Base-by-base conservation (phyloP, 30 jellyfish, hydroid and myxozoan species). In the Calvadosia cruxmelitensis region DNA sequence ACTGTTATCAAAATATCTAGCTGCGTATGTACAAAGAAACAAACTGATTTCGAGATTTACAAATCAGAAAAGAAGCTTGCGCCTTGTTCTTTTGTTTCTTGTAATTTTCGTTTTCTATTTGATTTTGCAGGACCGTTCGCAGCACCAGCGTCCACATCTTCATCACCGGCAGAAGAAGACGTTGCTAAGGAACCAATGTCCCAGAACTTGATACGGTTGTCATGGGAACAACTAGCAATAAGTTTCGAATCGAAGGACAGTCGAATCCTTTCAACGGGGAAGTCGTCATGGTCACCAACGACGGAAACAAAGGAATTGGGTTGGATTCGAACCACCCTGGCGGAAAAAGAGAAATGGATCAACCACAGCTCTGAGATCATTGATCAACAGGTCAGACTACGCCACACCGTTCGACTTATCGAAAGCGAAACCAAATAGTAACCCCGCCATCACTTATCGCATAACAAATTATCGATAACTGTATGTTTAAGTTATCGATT, bases 131-230 rank as follows among this genome's bases (percentile, higher is more conserved):
- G n/a, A n/a, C n/a, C n/a, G n/a, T n/a, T n/a, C n/a, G n/a, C n/a
- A n/a, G n/a, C n/a, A n/a, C n/a, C n/a, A n/a, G n/a, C n/a, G n/a
- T n/a, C n/a, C n/a, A n/a, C n/a, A n/a, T n/a, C n/a, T n/a, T n/a
- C n/a, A n/a, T n/a, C n/a, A n/a, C n/a, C n/a, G n/a, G n/a, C n/a
- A n/a, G n/a, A n/a, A n/a, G n/a, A n/a, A n/a, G n/a, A n/a, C n/a
- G n/a, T n/a, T n/a, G n/a, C n/a, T n/a, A 78, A 33, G 0, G 64
- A 74, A 5, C 73, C 23, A 7, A 85, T 70, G 29, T 74, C 78
- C 96, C 96, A 85, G 65, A 85, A 79, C 68, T 79, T 85, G 49
- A 85, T 68, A 33, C 68, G 31, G 49, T 79, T 75, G 32, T 85
- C 92, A 35, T 78, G 73, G 2, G 91, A 68, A 64, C 96, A 78